Conservation (phyloP, 2,888 invertebrate species). For the Penaeus monodon region DNA sequence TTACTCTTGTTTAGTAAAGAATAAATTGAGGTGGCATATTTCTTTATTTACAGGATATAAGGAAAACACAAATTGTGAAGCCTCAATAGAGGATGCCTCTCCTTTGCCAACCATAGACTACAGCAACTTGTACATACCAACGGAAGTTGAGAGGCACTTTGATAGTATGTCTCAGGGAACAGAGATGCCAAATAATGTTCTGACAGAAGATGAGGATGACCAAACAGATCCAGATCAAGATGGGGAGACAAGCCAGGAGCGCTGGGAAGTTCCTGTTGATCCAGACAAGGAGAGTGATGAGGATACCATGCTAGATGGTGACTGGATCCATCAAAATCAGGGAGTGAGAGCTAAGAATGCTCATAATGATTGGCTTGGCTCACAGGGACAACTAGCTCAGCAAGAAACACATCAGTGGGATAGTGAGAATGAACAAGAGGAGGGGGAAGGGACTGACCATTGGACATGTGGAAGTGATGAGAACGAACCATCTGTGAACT, state of each 20-base stretch:
- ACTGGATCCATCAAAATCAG: not conserved
- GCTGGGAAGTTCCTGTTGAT: too few species aligned
- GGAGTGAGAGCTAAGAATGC: not conserved
- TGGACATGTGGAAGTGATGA: too few species aligned
- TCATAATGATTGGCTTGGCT: conserved; percentile 31
- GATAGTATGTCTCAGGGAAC: conserved; percentile 39
- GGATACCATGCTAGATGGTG: not conserved
- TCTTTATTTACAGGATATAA: conserved; percentile 12
- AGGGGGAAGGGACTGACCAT: not conserved
- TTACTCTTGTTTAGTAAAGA: not conserved
- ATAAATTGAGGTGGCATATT: not conserved
- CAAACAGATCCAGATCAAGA: too few species aligned
- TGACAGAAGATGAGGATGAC: too few species aligned
- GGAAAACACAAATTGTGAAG: conserved; percentile 12
- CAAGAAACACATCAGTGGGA: not conserved
- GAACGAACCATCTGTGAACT: too few species aligned
- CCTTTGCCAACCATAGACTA: conserved; percentile 34
- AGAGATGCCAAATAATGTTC: not conserved
- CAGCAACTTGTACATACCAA: conserved; percentile 26
- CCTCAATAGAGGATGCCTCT: conserved; percentile 44
- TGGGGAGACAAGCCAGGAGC: too few species aligned
- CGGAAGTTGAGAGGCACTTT: conserved; percentile 27
- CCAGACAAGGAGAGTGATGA: not conserved
- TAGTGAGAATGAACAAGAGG: conserved; percentile 9
- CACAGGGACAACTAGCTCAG: not conserved